Evolutionary conservation across 2,888 invertebrate genomes (phyloP), one percentile per base, ranked within the genome.

Genomic region (Corbicula japonica): DNA sequence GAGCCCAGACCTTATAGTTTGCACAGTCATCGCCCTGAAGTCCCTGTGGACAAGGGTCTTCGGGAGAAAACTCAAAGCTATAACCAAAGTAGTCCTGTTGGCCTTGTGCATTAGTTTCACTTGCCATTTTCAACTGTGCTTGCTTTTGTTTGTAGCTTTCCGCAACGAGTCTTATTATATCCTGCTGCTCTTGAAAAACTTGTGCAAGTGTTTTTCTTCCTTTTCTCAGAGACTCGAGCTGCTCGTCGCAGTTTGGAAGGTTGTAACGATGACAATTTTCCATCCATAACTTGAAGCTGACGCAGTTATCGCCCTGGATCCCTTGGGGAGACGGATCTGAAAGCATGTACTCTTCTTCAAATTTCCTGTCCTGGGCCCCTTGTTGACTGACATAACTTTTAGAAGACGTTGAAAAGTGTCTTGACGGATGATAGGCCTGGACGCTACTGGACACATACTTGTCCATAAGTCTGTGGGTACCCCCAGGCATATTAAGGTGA

Each of bases 21-120:
- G 84, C 90, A 77, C 91, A 91, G 41, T 91, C 90, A 5, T 87
- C 86, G 5, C 92, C 92, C 71, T 92, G 92, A 18, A 92, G 81
- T n/a, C 92, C 92, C 73, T 92, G 91, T 0, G 92, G 91, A 61
- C 90, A 90, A 0, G 91, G 90, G 3, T 77, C 84, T 0, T 61
- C 30, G n/a, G 68, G 52, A n/a, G 58, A 60, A 52, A 76, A 72
- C 23, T 77, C 73, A 46, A 46, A 80, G 44, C 62, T 63, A 46
- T 82, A 85, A 12, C 61, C 60, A 18, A 60, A 68, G 44, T 72
- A 62, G 23, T 75, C 78, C 54, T 85, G 85, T 1, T 76, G 62
- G 18, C 85, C 85, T 32, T 83, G 85, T 30, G 56, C 68, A 61
- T 71, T 71, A 15, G 48, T 56, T 30, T 75, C 69, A 30, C 18